Base-by-base conservation (phyloP, 2,113 vertebrate genomes). In the Pogonocichla stellata region DNA sequence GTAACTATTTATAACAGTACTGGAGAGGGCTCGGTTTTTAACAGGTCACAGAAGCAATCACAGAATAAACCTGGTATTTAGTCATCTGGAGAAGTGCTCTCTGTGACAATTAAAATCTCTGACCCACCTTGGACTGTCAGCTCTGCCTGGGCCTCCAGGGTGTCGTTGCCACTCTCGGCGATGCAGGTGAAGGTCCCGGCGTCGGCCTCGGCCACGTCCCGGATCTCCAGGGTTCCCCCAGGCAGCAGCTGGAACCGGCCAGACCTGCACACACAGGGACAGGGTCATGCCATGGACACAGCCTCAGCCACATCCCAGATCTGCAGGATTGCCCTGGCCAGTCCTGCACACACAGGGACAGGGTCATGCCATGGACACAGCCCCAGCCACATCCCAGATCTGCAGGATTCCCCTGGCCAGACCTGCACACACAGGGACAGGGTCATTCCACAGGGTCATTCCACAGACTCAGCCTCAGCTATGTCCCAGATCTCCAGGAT, bases 121-220 rank as follows among this genome's bases (percentile, higher is more conserved):
- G 45, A 54, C 96, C 88, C 98, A 99, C 99, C 99, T 98, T 99
- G 99, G 24, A 99, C 91, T 6, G 94, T 77, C 84, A 99, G 98
- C 42, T 99, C 98, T n/a, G 98, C 14, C 14, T 98, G 98, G 26
- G 98, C 98, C 88, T 98, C 98, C 26, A 98, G 88, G 6, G 99
- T 99, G 66, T 98, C 96, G 12, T 99, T 99, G 33, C 95, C 96
- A 2, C 97, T 99, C 38, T 99, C 98, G 0, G 97, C 99, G 71
- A 98, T 66, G 95, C 99, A 99, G 90, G 97, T 98, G 71, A 99
- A 99, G 24, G 97, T 96, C 31, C 99, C 99, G 2, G 95, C 97
- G 7, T 99, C 99, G 12, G 98, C 98, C 84, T 99, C 98, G 1
- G 82, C 97, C 40, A 99, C 91, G 11, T 98, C 98, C 19, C 56